Conservation (phyloP, 2,113 vertebrate species). For the Numida meleagris region DNA sequence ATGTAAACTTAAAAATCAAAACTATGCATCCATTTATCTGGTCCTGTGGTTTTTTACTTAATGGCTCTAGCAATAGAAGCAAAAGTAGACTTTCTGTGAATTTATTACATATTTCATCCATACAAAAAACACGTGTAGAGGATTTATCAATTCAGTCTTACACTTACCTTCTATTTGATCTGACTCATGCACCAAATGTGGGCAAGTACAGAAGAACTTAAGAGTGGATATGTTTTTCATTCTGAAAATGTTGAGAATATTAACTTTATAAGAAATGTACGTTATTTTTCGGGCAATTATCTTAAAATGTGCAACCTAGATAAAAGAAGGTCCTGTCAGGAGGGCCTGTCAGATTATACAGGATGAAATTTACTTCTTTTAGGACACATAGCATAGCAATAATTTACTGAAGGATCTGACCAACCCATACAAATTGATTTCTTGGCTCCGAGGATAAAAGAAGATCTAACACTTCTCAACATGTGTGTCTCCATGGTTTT, state of each 20-base stretch:
- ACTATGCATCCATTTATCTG: background rate
- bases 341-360: background rate
- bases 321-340: background rate
- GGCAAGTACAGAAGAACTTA: background rate
- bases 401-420: background rate
- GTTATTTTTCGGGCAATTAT: background rate
- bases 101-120: background rate
- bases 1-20: background rate
- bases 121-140: conserved; percentile 8
- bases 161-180: background rate
- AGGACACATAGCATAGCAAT: background rate
- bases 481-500: background rate
- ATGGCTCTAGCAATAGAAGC: background rate
- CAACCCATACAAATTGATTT: background rate
- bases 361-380: background rate
- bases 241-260: conserved; percentile 34
- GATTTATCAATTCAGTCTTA: background rate
- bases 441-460: conserved; percentile 12
- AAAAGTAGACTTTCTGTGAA: background rate
- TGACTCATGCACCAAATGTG: background rate
- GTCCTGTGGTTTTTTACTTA: background rate
- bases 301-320: background rate
- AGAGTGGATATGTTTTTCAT: background rate
- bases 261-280: background rate
- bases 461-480: background rate